Conservation (phyloP, 2,113 vertebrate genomes). For the Phaethornis superciliosus region DNA sequence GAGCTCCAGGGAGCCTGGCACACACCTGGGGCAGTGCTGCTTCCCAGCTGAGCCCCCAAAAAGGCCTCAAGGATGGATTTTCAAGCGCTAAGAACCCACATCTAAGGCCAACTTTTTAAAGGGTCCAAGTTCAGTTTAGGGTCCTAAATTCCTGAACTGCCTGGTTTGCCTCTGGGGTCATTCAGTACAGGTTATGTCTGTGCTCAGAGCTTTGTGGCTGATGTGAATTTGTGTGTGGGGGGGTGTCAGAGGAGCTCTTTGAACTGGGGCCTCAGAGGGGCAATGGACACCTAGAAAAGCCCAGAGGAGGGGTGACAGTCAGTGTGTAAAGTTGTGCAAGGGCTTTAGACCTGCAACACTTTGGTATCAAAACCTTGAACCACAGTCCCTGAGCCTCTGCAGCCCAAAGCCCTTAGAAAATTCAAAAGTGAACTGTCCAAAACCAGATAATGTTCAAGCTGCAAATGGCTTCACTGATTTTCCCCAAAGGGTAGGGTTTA, state of each 20-base stretch:
- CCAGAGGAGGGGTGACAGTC: not conserved
- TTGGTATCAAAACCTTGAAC: not conserved
- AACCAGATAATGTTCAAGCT: not conserved
- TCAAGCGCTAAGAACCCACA: not conserved
- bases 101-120: not conserved
- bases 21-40: not conserved
- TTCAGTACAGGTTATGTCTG: not conserved
- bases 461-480: not conserved
- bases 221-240: not conserved
- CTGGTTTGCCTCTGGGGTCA: fast-evolving
- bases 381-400: not conserved
- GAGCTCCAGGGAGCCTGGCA: not conserved
- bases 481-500: not conserved
- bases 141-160: not conserved
- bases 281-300: not conserved
- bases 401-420: not conserved
- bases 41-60: not conserved
- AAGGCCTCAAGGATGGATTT: not conserved
- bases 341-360: not conserved
- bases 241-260: not conserved
- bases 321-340: not conserved
- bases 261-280: not conserved
- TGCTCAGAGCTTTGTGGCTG: not conserved
- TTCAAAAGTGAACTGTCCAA: not conserved
- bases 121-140: not conserved